Evolutionary conservation across 2,797 vertebrate genomes (phyloP), one percentile per base, ranked within the genome.

Genomic region (Ceryle rudis): DNA sequence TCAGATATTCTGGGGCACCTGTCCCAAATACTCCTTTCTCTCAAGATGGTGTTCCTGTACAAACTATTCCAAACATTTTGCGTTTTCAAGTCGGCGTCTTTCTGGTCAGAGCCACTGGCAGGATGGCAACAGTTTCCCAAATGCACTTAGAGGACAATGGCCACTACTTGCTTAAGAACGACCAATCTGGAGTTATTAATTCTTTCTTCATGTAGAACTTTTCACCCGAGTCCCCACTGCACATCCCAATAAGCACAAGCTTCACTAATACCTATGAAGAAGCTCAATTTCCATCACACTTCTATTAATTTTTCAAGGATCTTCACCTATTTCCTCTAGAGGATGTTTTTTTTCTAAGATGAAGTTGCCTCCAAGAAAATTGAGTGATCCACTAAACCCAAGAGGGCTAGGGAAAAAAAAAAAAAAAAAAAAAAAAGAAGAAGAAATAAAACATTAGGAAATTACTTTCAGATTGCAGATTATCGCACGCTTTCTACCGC

Each of bases 381-480:
- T 10, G 65, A 75, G 5, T 1, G 14, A 74, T 26, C 6, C 16
- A 6, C 31, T 28, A 91, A 15, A 67, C 7, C 6, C 8, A 47
- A 23, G 10, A 51, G 3, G 5, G 9, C 22, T 11, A 10, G 3
- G 9, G n/a, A 49, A 29, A 12, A 14, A 35, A 18, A 0, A 29
- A 12, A 41, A 47, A 60, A 83, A 28, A 51, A 49, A 29, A 12
- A 14, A 35, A 18, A 0, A 29, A 12, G 35, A 47, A 60, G 39
- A n/a, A 14, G 0, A 52, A 28, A 41, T 39, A 69, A 83, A 31
- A 20, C 9, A 20, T 41, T 11, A 42, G 5, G 10, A 55, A 87
- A 44, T 13, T 4, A 62, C 44, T 49, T 74, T 33, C 14, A 14
- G 49, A 47, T 7, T 2, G 22, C 2, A 67, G n/a, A 10, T 83